Base-by-base conservation (phyloP, 37 sponge, comb jelly and placozoan genomes). In the Aplysina aerophoba region DNA sequence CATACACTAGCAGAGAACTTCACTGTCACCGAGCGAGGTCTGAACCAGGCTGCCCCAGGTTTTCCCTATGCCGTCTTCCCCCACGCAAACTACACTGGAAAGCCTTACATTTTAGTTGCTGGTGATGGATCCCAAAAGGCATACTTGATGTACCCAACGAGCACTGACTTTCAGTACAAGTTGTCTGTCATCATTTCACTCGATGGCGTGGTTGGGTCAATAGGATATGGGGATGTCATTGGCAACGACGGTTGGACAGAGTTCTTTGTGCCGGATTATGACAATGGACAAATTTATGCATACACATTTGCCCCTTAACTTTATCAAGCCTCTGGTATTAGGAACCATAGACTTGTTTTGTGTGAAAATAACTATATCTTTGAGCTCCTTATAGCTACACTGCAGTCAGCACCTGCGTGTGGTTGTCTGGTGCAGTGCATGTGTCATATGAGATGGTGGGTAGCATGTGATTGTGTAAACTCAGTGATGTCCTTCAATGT, bases 261-360 rank as follows among this genome's bases (percentile, higher is more conserved):
- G 58, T 78, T 88, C 67, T 88, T 88, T 61, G 88, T 88, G 28
- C 88, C 88, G 22, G 84, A 83, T 67, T 88, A 88, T 28, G 84
- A 88, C 60, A 79, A 73, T 20, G 40, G 59, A 37, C 8, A n/a
- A 2, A 19, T 87, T 0, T 82, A 73, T 81, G 88, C 81, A 17
- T 87, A 81, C 71, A 87, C 82, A 55, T 87, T 87, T 87, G 88
- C 86, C 35, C 86, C 86, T 16, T 71, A 84, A 40, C 50, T 44
- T 8, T 44, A 44, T 44, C 3, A 11, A 44, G 8, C 8, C 8
- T 8, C 8, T 44, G 50, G 50, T 44, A 44, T 44, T n/a, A n/a
- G n/a, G n/a, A n/a, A n/a, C n/a, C n/a, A n/a, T n/a, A n/a, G n/a
- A n/a, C n/a, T n/a, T n/a, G n/a, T n/a, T n/a, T n/a, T n/a, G n/a